Evolutionary conservation across 2,113 vertebrate species (phyloP), one percentile per base, ranked within the genome.

Genomic region (Hemichromis elongatus): DNA sequence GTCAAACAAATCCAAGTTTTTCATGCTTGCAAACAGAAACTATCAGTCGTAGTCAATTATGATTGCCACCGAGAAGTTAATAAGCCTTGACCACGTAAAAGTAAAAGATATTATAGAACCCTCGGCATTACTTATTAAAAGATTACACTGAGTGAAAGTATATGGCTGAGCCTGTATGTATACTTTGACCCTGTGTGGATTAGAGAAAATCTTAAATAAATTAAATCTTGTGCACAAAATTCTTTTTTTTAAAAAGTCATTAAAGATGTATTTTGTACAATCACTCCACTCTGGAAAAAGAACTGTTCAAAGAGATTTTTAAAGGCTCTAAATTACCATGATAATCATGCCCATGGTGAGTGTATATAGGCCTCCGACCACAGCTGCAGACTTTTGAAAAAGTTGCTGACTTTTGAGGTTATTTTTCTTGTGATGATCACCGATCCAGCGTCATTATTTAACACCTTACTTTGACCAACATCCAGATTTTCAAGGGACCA

Each of bases 31-130:
- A 35, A 0, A 61, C 28, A 61, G 57, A 35, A 61, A 35, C 57
- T 61, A 18, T 30, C 30, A 61, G 57, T n/a, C 2, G 2, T 35
- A 61, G 30, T 35, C 57, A 0, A 35, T 61, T 18, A 35, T 1
- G 30, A 61, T 61, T 6, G 30, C 30, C 30, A 30, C 30, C 4
- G 30, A 30, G 30, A 30, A 30, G 30, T 5, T 30, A 30, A 30
- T 30, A 30, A 30, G 2, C 30, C 35, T 37, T 37, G 57, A 61
- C 9, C 57, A 35, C 35, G 30, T 61, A 16, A 35, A 61, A 18
- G 35, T 35, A 35, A 33, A 33, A 35, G 18, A n/a, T 3, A 61
- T 1, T n/a, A 18, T 0, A 61, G 0, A 0, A 35, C 30, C 19
- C 57, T 35, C 30, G 35, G 18, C 57, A 61, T 30, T 30, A 0